A percentile compares a stretch with the other conserved stretches of the same genome.
These are phyloP conservation scores for Holcopasites calliopsidis DNA, from an alignment of 1,140 invertebrate genomes.

Conservation along the genomic window DNA sequence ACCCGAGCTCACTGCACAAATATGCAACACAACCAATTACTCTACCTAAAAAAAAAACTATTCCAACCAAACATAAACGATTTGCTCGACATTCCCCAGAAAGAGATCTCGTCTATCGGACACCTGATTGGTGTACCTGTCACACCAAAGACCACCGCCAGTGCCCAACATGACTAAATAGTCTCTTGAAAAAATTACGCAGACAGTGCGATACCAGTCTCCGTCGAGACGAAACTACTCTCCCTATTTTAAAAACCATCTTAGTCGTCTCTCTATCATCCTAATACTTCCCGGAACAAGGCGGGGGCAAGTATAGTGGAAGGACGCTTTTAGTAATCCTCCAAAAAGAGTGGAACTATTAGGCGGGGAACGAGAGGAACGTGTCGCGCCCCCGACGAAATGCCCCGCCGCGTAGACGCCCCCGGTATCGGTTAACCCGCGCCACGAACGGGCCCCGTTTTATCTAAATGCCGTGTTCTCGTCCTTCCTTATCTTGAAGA, in stretches of 20 bases:
- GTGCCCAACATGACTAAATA: background rate
- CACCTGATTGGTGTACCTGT: background rate
- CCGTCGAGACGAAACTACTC: background rate
- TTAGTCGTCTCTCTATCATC: slow-evolving; percentile 40
- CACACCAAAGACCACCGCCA: background rate
- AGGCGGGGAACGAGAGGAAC: background rate
- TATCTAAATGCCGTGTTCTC: slow-evolving; percentile 77
- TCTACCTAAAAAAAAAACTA: no score
- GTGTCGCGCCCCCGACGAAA: slow-evolving; percentile 45
- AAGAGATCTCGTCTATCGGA: background rate
- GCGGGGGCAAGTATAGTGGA: slow-evolving; percentile 38
- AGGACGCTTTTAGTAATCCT: slow-evolving; percentile 47
- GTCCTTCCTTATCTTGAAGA: slow-evolving; percentile 70
- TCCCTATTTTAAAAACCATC: background rate
- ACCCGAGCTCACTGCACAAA: no score
- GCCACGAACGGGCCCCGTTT: slow-evolving; percentile 56
- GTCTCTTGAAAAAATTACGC: no score
- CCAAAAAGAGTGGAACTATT: background rate
- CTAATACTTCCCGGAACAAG: slow-evolving; percentile 46
- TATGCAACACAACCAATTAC: no score
- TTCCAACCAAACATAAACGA: background rate
- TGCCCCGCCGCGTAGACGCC: slow-evolving; percentile 61
- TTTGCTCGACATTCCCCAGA: background rate
- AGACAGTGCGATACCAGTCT: background rate
- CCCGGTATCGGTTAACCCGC: slow-evolving; percentile 50